Conservation (phyloP, 53 echinoderm and acorn worm species). For the Temnopleurus reevesii region DNA sequence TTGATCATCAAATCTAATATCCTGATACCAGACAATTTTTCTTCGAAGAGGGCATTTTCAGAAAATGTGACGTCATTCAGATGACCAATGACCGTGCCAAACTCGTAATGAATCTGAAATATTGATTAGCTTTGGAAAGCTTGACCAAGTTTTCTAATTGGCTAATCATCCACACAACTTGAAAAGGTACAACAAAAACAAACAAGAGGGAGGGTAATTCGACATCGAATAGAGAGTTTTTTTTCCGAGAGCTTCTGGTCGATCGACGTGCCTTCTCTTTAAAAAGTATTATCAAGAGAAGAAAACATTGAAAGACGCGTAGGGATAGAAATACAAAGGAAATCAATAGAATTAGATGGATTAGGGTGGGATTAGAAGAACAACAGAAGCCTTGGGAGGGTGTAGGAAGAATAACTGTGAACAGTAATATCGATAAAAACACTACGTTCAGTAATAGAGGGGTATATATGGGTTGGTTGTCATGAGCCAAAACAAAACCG, state of each 20-base stretch:
- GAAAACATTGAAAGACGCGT: background rate
- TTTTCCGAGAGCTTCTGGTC: background rate
- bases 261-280: background rate
- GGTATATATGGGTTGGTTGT: conserved; percentile 32
- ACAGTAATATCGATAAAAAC: conserved; percentile 33
- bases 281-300: conserved; percentile 15
- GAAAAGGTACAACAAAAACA: conserved; percentile 23
- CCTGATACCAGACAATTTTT: too few species aligned
- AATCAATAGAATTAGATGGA: conserved; percentile 7
- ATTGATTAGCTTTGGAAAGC: background rate
- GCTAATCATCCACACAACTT: conserved; percentile 6
- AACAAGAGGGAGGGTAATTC: background rate
- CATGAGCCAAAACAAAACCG: conserved; percentile 20
- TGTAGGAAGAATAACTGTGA: conserved; percentile 2
- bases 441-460: background rate
- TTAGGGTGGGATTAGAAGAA: background rate
- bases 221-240: background rate
- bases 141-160: background rate
- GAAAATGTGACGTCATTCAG: too few species aligned
- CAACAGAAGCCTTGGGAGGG: conserved; percentile 32
- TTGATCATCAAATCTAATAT: too few species aligned
- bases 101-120: background rate
- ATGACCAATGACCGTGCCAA: too few species aligned
- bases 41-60: too few species aligned
- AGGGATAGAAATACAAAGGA: background rate